Evolutionary conservation across 1,140 invertebrate species (phyloP), one percentile per base, ranked within the genome.

Genomic region (Ctenoplectra terminalis): DNA sequence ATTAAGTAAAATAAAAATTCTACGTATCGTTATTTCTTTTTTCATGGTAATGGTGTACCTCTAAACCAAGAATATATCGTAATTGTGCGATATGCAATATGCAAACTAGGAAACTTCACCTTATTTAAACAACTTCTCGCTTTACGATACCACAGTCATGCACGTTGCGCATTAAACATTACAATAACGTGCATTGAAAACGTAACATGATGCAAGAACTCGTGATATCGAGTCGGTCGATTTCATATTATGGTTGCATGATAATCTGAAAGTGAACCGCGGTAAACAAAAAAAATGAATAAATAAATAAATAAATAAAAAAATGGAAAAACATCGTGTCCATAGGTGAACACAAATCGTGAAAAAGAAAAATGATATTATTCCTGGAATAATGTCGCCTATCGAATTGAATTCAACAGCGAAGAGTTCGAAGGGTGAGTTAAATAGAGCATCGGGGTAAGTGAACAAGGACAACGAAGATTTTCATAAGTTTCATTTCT

Each of bases 401-500:
- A 13, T 23, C 13, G 9, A 80, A 81, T 83, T 58, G 61, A 80
- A 52, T 81, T 34, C 77, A 34, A 48, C 37, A 23, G 2, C 8
- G n/a, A 15, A 43, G 4, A 34, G 43, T 0, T 29, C 13, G 7
- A 43, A 8, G 23, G 11, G 15, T 1, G 37, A 46, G 50, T 46
- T 56, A 61, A 29, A 48, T 40, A 20, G 2, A 56, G 26, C 23
- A 4, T 13, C 17, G 17, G 17, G 7, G 13, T 43, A 43, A 34
- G 20, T 7, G 34, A 31, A 82, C 7, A 40, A 40, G 54, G 20
- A 40, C 20, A 23, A 48, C 20, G 26, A 26, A 29, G 48, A 72
- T 61, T 69, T 67, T 76, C 74, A 9, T 3, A 29, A 85, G 46
- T 46, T 66, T 71, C 63, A 75, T 67, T 85, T 50, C 60, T 46